Base-by-base conservation (phyloP, 1,140 invertebrate genomes). In the Trachymyrmex cornetzi region DNA sequence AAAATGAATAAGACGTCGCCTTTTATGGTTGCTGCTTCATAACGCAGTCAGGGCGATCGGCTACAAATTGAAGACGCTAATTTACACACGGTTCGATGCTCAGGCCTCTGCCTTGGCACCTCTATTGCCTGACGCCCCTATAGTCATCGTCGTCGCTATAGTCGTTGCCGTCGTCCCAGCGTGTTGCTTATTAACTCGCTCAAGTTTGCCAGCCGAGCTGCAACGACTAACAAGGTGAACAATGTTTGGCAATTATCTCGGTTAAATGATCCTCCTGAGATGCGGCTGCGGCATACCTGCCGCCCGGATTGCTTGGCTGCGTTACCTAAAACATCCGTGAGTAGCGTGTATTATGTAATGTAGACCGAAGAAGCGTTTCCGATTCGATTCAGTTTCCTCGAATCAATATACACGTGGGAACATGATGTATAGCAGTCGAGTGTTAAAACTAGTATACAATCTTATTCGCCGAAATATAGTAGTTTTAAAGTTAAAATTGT, bases 171-270 rank as follows among this genome's bases (percentile, higher is more conserved):
- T 84, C 86, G 88, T 81, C 87, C 80, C 82, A 82, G 53, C 69
- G 80, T 80, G 88, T 88, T 93, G 94, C 93, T 95, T 95, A 95
- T 95, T 95, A 95, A 95, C 94, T 93, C 91, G 93, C 91, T 87
- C 92, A 91, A 94, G 93, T 95, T 95, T 94, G 69, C 93, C 90
- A 93, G 92, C 91, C 87, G 87, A 92, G 92, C 92, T 93, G 91
- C 89, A 89, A 89, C 88, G 90, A 88, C 94, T 95, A 95, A 95
- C 94, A 94, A 95, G 94, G 92, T 94, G 94, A 95, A 95, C 94
- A 95, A 95, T 95, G 94, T 95, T 95, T 94, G 94, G 94, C 92
- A 95, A 95, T 95, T 95, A 95, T 95, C 93, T 93, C 91, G 91
- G 93, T 93, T 94, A 94, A 95, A 95, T 94, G 94, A 95, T 95